A percentile compares a stretch with the other conserved stretches of the same genome.
These are phyloP conservation scores for Eretmochelys imbricata DNA, from an alignment of 2,113 vertebrate genomes.

Conservation along the genomic window DNA sequence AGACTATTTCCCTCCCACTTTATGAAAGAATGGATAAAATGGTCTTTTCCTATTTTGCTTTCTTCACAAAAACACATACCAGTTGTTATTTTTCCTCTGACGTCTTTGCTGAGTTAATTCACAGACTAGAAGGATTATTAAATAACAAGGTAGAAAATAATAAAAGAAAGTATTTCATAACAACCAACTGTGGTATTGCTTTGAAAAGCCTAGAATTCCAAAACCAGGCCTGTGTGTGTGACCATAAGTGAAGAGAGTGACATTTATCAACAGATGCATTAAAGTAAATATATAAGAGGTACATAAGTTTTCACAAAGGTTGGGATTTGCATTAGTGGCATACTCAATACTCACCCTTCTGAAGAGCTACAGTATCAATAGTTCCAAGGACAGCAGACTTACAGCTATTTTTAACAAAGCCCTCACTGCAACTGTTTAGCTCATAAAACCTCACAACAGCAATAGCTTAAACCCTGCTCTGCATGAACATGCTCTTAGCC, in stretches of 20 bases:
- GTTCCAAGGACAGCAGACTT: slow-evolving; percentile 60
- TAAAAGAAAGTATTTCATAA: neutral
- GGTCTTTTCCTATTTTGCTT: slow-evolving; percentile 23
- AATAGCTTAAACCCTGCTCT: neutral
- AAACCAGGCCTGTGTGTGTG: neutral
- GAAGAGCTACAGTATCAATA: neutral
- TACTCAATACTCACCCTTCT: neutral
- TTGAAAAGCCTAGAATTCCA: slow-evolving; percentile 32
- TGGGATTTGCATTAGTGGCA: neutral
- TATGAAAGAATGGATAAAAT: neutral
- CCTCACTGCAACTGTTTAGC: slow-evolving; percentile 16
- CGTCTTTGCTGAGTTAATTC: neutral
- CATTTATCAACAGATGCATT: neutral
- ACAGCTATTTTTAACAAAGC: slow-evolving; percentile 65
- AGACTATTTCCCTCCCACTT: slow-evolving; percentile 45
- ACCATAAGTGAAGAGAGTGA: slow-evolving; percentile 9
- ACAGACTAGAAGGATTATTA: neutral
- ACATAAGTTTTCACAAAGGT: neutral
- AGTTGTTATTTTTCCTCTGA: neutral
- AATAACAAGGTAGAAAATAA: neutral
- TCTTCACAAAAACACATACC: neutral
- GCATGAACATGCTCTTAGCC: neutral
- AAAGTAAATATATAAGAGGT: neutral
- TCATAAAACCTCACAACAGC: slow-evolving; percentile 5
- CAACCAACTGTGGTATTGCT: neutral